Evolutionary conservation across 2,113 vertebrate species (phyloP).

Genomic region (Pseudopodoces humilis): DNA sequence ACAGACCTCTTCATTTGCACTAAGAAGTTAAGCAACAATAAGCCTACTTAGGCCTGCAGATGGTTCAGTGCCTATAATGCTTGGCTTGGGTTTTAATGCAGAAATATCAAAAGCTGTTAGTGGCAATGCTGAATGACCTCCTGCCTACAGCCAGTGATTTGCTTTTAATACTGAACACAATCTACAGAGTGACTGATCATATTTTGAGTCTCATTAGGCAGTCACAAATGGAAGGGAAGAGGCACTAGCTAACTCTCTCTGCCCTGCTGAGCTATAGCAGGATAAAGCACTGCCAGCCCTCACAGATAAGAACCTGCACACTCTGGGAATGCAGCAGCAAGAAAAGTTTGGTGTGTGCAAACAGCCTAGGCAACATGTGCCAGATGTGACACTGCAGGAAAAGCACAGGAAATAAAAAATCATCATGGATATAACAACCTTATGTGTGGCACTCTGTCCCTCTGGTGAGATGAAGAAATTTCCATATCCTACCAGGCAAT

Average conservation of each 20-base stretch:
- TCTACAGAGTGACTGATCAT: slow-evolving; percentile 4
- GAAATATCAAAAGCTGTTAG: slow-evolving; percentile 33
- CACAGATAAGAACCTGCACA: not conserved
- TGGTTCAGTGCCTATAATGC: slow-evolving; percentile 12
- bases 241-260: not conserved
- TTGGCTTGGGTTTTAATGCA: slow-evolving; percentile 32
- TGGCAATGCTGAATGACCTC: slow-evolving; percentile 23
- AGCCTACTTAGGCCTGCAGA: slow-evolving; percentile 26
- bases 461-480: not conserved
- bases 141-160: slow-evolving; percentile 25
- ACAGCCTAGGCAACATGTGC: not conserved
- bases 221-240: not conserved
- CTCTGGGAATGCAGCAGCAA: not conserved
- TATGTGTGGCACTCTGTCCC: not conserved
- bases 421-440: not conserved
- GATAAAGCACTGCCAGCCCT: not conserved
- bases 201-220: slow-evolving; percentile 41
- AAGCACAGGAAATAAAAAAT: not conserved
- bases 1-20: slow-evolving; percentile 9
- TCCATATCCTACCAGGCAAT: not conserved
- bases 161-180: slow-evolving; percentile 4
- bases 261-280: not conserved
- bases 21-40: slow-evolving; percentile 46
- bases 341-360: not conserved
- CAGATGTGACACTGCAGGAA: not conserved